Evolutionary conservation across 1,140 invertebrate species (phyloP), one percentile per base, ranked within the genome.

Genomic region (Venturia canescens): DNA sequence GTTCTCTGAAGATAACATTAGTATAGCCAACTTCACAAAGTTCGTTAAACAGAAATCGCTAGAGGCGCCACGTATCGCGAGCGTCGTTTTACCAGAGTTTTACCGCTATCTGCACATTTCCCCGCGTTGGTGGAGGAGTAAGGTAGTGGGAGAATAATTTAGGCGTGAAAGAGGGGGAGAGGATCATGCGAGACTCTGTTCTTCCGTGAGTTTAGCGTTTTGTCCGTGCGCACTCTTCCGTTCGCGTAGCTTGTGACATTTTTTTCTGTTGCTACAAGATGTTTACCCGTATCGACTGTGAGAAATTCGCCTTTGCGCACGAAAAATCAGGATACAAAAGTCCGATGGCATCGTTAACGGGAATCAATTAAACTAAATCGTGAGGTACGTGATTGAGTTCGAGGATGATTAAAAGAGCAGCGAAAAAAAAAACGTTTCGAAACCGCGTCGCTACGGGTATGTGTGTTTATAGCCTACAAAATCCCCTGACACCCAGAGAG

Each of bases 381-480:
- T 79, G 82, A 89, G 87, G 88, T 89, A 88, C 76, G 88, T 87
- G 80, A 26, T 72, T 48, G 3, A 70, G 38, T 31, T 50, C 34
- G 67, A 69, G 50, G 23, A 34, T 7, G 13, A 18, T 26, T 11
- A 15, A 31, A 63, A 63, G 38, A 44, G 38, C 38, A 44, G 38
- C 34, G 29, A 66, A 38, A 44, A 78, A 67, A 78, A 79, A 79
- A 79, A 79, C 50, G 34, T 63, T 66, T 31, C 26, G 31, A 76
- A 80, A 80, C 81, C 79, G 78, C 78, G 53, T 38, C 78, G 80
- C 63, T 79, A 81, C 27, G 63, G 71, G 50, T 21, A 53, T 83
- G 82, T 86, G 86, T 89, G 88, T 89, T 90, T 91, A 91, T 90
- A 90, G 89, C 89, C 90, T 90, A 85, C 85, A 90, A 90, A 88